Evolutionary conservation across 1,140 invertebrate species (phyloP).

Genomic region (Euwallacea fornicatus): DNA sequence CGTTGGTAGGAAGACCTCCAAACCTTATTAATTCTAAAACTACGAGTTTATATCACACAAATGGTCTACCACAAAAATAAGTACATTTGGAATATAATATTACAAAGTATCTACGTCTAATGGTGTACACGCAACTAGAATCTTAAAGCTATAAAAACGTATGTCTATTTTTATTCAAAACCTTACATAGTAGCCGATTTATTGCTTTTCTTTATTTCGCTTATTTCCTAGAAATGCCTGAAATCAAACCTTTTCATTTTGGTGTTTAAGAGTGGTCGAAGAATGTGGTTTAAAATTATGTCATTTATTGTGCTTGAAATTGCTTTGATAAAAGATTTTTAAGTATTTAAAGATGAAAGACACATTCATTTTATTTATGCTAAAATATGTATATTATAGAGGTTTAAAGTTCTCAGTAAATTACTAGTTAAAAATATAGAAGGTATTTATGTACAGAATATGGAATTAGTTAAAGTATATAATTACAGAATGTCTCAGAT

Average conservation of each 20-base stretch:
- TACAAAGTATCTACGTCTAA: not conserved
- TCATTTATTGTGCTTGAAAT: constrained; percentile 19
- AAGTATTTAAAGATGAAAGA: constrained; percentile 8
- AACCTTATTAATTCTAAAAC: too few species aligned
- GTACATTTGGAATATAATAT: not conserved
- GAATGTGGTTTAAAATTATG: not conserved
- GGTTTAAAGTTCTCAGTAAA: constrained; percentile 4
- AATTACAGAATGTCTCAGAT: not conserved
- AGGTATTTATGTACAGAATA: constrained; percentile 4
- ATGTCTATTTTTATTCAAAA: not conserved
- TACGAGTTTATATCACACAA: too few species aligned
- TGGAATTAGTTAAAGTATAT: not conserved
- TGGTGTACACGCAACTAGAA: constrained; percentile 1
- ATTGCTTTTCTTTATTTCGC: constrained; percentile 17
- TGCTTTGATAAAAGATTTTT: not conserved
- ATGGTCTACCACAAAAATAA: not conserved
- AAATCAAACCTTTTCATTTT: not conserved
- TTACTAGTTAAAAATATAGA: constrained; percentile 14
- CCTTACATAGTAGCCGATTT: constrained; percentile 1
- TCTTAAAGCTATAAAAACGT: not conserved
- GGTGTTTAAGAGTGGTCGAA: not conserved
- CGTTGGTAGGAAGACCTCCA: too few species aligned
- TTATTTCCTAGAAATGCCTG: not conserved
- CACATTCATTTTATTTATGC: not conserved
- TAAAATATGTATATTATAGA: constrained; percentile 4